Evolutionary conservation across 1,140 invertebrate genomes (phyloP).

Genomic region (Lasaia peninsularis): DNA sequence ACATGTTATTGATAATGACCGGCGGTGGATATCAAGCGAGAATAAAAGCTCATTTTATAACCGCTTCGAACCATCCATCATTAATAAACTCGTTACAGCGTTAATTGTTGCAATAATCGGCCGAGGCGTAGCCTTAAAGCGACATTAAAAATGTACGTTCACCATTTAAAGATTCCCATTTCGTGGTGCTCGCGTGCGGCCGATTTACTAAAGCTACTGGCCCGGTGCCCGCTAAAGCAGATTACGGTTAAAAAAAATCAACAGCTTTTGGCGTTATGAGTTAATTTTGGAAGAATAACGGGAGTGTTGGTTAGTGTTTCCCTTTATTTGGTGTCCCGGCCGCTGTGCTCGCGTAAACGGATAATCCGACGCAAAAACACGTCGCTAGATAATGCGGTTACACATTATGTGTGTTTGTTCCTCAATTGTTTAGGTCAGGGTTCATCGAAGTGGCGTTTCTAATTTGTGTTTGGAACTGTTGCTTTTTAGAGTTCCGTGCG

Average conservation of each 20-base stretch:
- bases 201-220: conserved; percentile 71
- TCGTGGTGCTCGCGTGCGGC: conserved; percentile 61
- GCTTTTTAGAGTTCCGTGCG: too few species aligned
- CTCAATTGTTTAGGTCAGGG: background rate
- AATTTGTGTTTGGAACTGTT: too few species aligned
- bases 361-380: conserved; percentile 68
- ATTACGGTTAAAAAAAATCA: conserved; percentile 71
- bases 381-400: conserved; percentile 50
- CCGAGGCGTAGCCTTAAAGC: conserved; percentile 62
- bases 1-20: background rate
- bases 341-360: conserved; percentile 68
- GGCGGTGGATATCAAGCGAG: background rate
- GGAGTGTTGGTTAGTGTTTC: conserved; percentile 64
- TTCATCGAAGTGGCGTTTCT: too few species aligned
- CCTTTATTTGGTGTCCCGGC: conserved; percentile 68
- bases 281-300: conserved; percentile 76
- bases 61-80: conserved; percentile 54
- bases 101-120: conserved; percentile 70
- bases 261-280: conserved; percentile 71
- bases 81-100: conserved; percentile 71
- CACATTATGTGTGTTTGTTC: conserved; percentile 39
- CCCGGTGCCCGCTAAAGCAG: conserved; percentile 70
- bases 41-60: conserved; percentile 41
- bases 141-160: conserved; percentile 70
- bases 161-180: conserved; percentile 74